Conservation (phyloP, 2,797 vertebrate genomes). For the Bothrops alternatus region DNA sequence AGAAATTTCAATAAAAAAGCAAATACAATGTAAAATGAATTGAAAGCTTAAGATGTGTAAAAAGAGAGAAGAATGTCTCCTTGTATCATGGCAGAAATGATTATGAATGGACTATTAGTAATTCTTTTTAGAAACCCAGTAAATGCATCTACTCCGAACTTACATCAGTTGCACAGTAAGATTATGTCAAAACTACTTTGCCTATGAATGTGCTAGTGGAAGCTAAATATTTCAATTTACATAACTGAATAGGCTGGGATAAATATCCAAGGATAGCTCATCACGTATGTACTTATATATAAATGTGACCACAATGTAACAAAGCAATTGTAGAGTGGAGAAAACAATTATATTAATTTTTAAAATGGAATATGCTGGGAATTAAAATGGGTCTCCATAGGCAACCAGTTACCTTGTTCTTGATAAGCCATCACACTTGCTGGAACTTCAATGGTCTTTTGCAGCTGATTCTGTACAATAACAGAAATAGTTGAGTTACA, state of each 20-base stretch:
- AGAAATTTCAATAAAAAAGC: not conserved
- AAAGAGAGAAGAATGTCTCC: not conserved
- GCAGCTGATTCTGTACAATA: not conserved
- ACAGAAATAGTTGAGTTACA: not conserved
- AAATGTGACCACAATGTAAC: not conserved
- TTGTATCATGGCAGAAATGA: not conserved
- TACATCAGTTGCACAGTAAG: not conserved
- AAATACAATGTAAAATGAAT: not conserved
- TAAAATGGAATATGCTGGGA: not conserved
- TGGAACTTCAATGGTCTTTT: not conserved
- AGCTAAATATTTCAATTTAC: not conserved
- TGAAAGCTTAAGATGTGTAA: not conserved
- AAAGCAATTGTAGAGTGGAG: not conserved
- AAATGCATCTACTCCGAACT: not conserved
- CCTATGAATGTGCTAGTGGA: not conserved
- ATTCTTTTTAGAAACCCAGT: not conserved
- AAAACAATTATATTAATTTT: not conserved
- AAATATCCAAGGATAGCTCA: not conserved
- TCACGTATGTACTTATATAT: not conserved
- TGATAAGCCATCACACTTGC: not conserved
- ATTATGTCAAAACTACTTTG: not conserved
- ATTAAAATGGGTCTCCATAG: not conserved
- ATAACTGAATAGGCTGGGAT: not conserved
- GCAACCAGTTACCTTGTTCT: not conserved
- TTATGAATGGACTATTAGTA: not conserved